Evolutionary conservation across 1,140 invertebrate species (phyloP).

Genomic region (Acromyrmex charruanus): DNA sequence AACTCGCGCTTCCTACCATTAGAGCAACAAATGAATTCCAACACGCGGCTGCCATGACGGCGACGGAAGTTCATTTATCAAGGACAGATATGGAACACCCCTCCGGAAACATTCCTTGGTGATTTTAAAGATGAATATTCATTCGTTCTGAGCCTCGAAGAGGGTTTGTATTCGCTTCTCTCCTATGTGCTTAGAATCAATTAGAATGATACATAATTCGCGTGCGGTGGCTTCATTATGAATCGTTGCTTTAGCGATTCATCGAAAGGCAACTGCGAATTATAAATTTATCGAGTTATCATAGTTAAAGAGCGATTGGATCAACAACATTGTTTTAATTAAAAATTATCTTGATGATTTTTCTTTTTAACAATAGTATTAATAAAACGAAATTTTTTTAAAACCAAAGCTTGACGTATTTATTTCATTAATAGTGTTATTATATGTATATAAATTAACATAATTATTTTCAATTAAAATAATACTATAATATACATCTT

Average conservation of each 20-base stretch:
- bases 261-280: slow-evolving; percentile 70
- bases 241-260: slow-evolving; percentile 63
- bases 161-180: slow-evolving; percentile 56
- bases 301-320: slow-evolving; percentile 57
- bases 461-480: too few relatives aligned
- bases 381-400: too few relatives aligned
- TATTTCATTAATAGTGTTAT: too few relatives aligned
- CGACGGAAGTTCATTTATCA: slow-evolving; percentile 67
- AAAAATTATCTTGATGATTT: too few relatives aligned
- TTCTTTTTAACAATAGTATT: too few relatives aligned
- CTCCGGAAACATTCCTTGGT: slow-evolving; percentile 76
- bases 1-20: slow-evolving; percentile 66
- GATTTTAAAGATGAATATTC: slow-evolving; percentile 82
- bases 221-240: slow-evolving; percentile 79
- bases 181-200: slow-evolving; percentile 79
- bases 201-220: slow-evolving; percentile 82
- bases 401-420: too few relatives aligned
- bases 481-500: too few relatives aligned
- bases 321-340: too few relatives aligned
- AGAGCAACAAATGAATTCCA: slow-evolving; percentile 73
- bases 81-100: slow-evolving; percentile 73
- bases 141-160: slow-evolving; percentile 67
- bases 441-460: too few relatives aligned
- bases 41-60: background rate
- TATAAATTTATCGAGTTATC: slow-evolving; percentile 79